phyloP scores from a whole-genome alignment of 1,140 invertebrate genomes.

The Drosophila kepulauana region DNA sequence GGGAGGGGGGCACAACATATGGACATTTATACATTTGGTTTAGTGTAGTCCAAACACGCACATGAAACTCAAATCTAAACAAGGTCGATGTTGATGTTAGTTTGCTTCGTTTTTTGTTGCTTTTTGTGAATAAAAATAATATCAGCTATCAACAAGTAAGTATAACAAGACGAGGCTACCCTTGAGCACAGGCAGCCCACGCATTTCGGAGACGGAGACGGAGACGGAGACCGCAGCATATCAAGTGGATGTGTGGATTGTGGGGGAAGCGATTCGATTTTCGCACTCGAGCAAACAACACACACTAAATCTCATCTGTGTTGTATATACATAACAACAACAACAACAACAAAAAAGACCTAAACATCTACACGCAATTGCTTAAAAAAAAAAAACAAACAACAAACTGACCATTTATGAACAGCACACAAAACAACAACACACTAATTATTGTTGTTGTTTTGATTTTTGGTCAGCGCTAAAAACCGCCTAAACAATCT shows the following conservation, averaged over 20 bases:
- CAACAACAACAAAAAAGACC: conserved; percentile 28
- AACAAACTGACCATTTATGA: conserved; percentile 71
- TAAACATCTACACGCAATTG: conserved; percentile 7
- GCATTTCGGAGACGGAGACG: conserved; percentile 19
- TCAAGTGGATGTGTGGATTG: conserved; percentile 28
- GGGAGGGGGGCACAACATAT: neutral
- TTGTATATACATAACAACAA: neutral
- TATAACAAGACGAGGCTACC: conserved; percentile 31
- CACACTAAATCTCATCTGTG: conserved; percentile 25
- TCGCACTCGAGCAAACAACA: conserved; percentile 61
- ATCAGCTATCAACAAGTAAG: conserved; percentile 28
- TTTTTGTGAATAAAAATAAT: conserved; percentile 27
- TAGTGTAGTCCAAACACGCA: conserved; percentile 38
- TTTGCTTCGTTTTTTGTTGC: conserved; percentile 12
- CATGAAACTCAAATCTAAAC: conserved; percentile 57
- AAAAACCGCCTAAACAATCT: conserved; percentile 71
- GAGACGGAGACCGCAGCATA: conserved; percentile 3
- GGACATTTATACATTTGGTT: neutral
- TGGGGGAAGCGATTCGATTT: conserved; percentile 59
- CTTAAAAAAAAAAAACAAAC: conserved; percentile 16
- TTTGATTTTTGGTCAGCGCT: conserved; percentile 33
- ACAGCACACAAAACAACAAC: conserved; percentile 39
- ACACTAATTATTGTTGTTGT: conserved; percentile 40
- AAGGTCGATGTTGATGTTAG: conserved; percentile 40
- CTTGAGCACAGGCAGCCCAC: conserved; percentile 38